A percentile compares a stretch with the other conserved stretches of the same genome.
Conservation (phyloP, 2,888 invertebrate species). For the Sipunculus nudus region DNA sequence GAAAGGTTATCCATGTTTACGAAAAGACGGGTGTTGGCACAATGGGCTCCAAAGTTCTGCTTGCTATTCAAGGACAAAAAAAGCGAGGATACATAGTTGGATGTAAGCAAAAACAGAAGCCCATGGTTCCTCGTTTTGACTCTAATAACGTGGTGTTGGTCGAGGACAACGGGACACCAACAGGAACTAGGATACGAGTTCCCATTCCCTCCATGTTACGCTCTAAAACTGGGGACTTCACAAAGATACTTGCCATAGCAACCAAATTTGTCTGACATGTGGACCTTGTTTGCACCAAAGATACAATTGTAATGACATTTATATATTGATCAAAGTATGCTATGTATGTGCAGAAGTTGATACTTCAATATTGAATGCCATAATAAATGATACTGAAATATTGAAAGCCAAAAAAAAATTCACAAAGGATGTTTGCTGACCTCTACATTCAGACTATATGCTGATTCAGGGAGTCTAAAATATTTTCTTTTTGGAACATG, state of each 20-base stretch:
- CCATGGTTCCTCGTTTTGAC: slow-evolving; percentile 89
- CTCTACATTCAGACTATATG: no score
- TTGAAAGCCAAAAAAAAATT: no score
- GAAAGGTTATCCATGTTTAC: slow-evolving; percentile 87
- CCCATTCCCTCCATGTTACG: slow-evolving; percentile 92
- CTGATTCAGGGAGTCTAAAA: no score
- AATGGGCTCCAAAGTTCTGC: slow-evolving; percentile 85
- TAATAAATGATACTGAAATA: no score
- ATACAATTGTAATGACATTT: no score
- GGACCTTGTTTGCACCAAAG: no score
- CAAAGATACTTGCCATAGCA: slow-evolving; percentile 89
- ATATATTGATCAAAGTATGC: no score
- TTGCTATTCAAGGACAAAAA: slow-evolving; percentile 95
- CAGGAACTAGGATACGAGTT: slow-evolving; percentile 93
- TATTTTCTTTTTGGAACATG: no score
- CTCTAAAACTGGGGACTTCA: slow-evolving; percentile 80
- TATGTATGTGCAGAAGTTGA: no score
- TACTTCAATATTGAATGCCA: no score
- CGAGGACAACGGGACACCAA: slow-evolving; percentile 91
- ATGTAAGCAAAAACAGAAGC: slow-evolving; percentile 81
- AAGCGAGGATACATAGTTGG: slow-evolving; percentile 92
- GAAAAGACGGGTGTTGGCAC: slow-evolving; percentile 69
- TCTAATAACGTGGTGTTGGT: slow-evolving; percentile 95
- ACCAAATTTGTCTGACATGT: slow-evolving; percentile 80
- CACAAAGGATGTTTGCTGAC: no score